phyloP scores from a whole-genome alignment of 2,888 invertebrate species.

The Minunthozetes semirufus region DNA sequence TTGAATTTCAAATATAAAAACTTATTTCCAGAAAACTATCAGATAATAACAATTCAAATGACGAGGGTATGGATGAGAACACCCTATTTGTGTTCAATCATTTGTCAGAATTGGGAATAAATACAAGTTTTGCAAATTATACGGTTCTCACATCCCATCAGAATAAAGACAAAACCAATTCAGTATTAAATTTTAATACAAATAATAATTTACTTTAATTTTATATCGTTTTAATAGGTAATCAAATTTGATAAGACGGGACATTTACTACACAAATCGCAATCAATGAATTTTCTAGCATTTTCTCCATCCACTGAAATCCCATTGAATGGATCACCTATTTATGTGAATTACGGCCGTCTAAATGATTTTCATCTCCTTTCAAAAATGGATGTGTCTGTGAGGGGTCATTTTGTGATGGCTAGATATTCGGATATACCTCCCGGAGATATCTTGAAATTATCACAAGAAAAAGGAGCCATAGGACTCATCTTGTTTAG shows the following conservation, averaged over 20 bases:
- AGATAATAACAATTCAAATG: constrained; percentile 19
- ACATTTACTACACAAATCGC: background rate
- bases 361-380: constrained; percentile 49
- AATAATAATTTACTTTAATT: background rate
- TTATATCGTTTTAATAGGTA: background rate
- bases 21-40: constrained; percentile 2
- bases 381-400: constrained; percentile 44
- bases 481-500: background rate
- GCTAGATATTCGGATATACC: constrained; percentile 51
- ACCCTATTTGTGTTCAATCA: constrained; percentile 11
- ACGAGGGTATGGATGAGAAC: constrained; percentile 11
- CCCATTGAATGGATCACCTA: constrained; percentile 43
- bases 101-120: constrained; percentile 18
- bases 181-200: background rate
- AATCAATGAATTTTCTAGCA: background rate
- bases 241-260: background rate
- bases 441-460: constrained; percentile 35
- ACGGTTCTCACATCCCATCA: constrained; percentile 30
- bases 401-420: constrained; percentile 51
- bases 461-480: constrained; percentile 46
- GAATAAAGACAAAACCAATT: constrained; percentile 11
- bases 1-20: background rate
- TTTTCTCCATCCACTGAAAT: background rate
- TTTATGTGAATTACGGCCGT: constrained; percentile 51
- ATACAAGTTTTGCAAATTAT: constrained; percentile 28